These are phyloP conservation scores for Salminus brasiliensis DNA, from an alignment of 2,113 vertebrate species.

Conservation along the genomic window DNA sequence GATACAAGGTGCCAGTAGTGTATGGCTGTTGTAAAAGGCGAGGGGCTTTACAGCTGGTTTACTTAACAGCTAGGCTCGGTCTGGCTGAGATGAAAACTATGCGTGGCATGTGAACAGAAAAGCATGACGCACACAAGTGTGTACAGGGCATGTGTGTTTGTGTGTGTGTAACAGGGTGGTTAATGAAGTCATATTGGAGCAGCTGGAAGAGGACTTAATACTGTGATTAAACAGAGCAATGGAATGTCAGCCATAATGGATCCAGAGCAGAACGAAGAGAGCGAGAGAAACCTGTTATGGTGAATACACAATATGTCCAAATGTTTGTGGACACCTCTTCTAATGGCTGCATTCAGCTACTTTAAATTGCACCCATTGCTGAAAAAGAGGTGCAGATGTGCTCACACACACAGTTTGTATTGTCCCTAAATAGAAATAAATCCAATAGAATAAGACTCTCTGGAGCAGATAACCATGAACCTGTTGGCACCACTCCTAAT, in stretches of 20 bases:
- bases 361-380: too few species aligned
- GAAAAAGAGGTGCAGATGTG: too few species aligned
- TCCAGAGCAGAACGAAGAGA: slow-evolving; percentile 68
- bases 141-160: slow-evolving; percentile 14
- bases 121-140: neutral
- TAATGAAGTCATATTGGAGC: slow-evolving; percentile 67
- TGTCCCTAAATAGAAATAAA: too few species aligned
- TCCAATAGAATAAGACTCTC: too few species aligned
- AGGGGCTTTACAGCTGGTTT: slow-evolving; percentile 22
- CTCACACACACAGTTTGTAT: too few species aligned
- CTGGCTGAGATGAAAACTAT: slow-evolving; percentile 36
- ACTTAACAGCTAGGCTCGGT: slow-evolving; percentile 26
- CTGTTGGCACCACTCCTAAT: too few species aligned
- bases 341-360: too few species aligned
- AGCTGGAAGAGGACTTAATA: slow-evolving; percentile 63
- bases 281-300: too few species aligned
- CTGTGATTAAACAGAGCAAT: slow-evolving; percentile 76
- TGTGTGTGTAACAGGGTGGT: neutral
- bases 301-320: too few species aligned
- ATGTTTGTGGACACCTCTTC: too few species aligned
- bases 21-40: slow-evolving; percentile 14
- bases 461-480: too few species aligned
- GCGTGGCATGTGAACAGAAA: slow-evolving; percentile 47
- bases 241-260: slow-evolving; percentile 77
- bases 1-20: neutral